Conservation (phyloP, 2,113 vertebrate genomes). For the Mystacornis crossleyi region DNA sequence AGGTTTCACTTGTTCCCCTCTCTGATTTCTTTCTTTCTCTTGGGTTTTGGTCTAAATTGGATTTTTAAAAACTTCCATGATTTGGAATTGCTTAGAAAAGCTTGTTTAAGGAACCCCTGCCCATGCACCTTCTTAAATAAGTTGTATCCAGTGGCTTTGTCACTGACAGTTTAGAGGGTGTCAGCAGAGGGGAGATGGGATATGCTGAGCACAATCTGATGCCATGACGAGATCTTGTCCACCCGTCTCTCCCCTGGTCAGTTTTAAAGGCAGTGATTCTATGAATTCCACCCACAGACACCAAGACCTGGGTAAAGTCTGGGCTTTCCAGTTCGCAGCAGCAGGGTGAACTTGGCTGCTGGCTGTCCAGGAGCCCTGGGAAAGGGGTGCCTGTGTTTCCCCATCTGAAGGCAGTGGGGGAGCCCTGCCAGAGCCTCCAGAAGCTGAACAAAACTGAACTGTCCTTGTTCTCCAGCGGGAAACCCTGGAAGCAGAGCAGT, state of each 20-base stretch:
- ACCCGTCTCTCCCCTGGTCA: neutral
- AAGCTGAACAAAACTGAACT: neutral
- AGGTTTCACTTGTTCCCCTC: neutral
- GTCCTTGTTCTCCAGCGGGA: neutral
- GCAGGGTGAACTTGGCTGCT: neutral
- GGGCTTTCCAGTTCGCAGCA: neutral
- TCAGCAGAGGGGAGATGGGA: neutral
- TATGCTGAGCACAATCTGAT: neutral
- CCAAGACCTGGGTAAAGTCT: neutral
- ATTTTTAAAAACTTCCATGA: neutral
- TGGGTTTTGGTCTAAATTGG: neutral
- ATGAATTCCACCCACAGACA: neutral
- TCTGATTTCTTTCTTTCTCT: neutral
- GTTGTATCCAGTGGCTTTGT: neutral
- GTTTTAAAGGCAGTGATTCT: neutral
- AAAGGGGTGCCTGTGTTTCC: neutral
- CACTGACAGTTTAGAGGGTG: neutral
- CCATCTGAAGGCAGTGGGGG: accelerated
- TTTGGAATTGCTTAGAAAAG: neutral
- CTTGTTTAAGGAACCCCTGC: neutral
- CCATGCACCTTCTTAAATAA: neutral
- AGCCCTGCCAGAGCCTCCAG: neutral
- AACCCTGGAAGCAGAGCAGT: neutral
- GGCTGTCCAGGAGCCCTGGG: neutral
- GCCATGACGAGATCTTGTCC: neutral